Base-by-base conservation (phyloP, 2,113 vertebrate species). In the Rhombomys opimus region DNA sequence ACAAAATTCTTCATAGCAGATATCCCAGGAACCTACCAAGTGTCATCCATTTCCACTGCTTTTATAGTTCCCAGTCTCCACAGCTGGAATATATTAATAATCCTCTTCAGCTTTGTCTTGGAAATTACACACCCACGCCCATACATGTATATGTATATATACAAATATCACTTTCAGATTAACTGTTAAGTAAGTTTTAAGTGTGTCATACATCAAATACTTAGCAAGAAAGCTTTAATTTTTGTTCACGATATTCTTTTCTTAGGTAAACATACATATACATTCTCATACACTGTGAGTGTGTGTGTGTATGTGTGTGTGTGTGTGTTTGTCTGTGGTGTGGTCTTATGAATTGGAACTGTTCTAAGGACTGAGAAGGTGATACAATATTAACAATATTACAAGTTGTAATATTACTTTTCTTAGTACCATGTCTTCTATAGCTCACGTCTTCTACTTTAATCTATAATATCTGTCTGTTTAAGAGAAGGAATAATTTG, bases 401-500 rank as follows among this genome's bases (percentile, higher is more conserved):
- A 46, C 46, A 46, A 46, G 84, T 78, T 98, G 59, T 96, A 98
- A 94, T 97, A 97, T 90, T 97, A 77, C 70, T 95, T 97, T 98
- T 97, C 87, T 96, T 84, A 92, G 84, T 94, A 96, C 92, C 96
- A 97, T 46, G 46, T 46, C 46, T 46, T 46, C 46, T 46, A 97
- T 98, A 70, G 87, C 85, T 98, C 38, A 0, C 97, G 89, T 98
- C 95, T 98, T 98, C 91, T 65, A 82, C 93, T 97, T 98, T 97
- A 98, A 97, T 97, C 97, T 97, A 80, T 94, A 89, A n/a, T 96
- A 98, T 96, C 87, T 97, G 68, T 96, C 94, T 93, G n/a, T 98
- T 98, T 98, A 98, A 98, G 76, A 97, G 95, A 98, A 98, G 52
- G 97, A 95, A 87, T 98, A 97, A 98, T 98, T 98, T 98, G 95